A percentile compares a stretch with the other conserved stretches of the same genome.
Conservation (phyloP, 2,113 vertebrate genomes). For the Heptranchias perlo region DNA sequence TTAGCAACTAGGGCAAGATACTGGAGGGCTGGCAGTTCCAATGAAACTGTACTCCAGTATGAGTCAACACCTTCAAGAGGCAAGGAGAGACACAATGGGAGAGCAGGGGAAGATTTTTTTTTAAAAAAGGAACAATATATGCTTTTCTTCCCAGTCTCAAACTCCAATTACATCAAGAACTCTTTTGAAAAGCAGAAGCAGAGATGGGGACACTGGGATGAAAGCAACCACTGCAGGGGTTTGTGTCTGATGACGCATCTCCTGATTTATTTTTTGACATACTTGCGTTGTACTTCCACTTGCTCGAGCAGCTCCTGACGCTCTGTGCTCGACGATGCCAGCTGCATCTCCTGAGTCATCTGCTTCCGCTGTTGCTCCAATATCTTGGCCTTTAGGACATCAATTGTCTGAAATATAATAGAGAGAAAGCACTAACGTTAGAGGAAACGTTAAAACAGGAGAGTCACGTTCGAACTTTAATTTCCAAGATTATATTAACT, state of each 20-base stretch:
- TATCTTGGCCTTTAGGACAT: slow-evolving; percentile 67
- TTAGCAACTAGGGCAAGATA: not conserved
- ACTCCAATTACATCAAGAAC: slow-evolving; percentile 47
- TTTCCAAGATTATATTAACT: not conserved
- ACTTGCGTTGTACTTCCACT: slow-evolving; percentile 75
- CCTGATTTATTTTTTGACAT: slow-evolving; percentile 36
- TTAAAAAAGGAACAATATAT: not conserved
- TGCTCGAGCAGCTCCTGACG: slow-evolving; percentile 81
- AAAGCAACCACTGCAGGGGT: slow-evolving; percentile 44
- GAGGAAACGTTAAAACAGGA: not conserved
- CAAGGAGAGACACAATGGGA: not conserved
- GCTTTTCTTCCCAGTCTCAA: slow-evolving; percentile 40
- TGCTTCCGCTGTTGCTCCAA: slow-evolving; percentile 75
- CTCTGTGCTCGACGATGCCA: slow-evolving; percentile 67
- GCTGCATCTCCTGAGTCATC: slow-evolving; percentile 75
- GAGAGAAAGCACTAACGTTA: not conserved
- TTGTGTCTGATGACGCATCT: slow-evolving; percentile 31
- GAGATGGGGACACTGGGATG: slow-evolving; percentile 46
- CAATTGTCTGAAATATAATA: slow-evolving; percentile 59
- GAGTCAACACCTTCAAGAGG: not conserved
- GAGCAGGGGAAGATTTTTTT: not conserved
- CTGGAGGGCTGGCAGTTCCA: not conserved
- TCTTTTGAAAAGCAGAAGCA: slow-evolving; percentile 44
- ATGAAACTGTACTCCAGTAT: not conserved
- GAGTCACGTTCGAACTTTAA: not conserved